Base-by-base conservation (phyloP, 1,140 invertebrate species). In the Drosophila sp. region DNA sequence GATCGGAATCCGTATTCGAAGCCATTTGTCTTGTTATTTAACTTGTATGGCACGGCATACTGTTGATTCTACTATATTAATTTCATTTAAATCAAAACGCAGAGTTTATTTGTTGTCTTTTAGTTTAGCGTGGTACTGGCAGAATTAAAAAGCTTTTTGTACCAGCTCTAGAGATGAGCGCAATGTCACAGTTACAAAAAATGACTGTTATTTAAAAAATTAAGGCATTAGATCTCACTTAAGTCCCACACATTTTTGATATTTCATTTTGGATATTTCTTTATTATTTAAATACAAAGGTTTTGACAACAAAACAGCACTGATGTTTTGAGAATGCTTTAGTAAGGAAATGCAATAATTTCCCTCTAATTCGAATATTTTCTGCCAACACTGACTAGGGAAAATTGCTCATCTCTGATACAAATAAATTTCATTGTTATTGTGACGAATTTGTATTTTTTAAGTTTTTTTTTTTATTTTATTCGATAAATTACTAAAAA, bases 371-470 rank as follows among this genome's bases (percentile, higher is more conserved):
- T 17, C 17, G 17, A 38, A 38, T 38, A 38, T 38, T 38, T 38
- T 11, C 1, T 38, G 10, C 10, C 35, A 38, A 3, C 35, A 38
- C 35, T 38, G 7, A 27, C 10, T 27, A 6, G 23, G 8, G 8
- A 50, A 25, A 3, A 27, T 0, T 27, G 23, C 44, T 10, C 66
- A 55, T n/a, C 66, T 6, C 35, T 61, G 5, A n/a, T 6, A 2
- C 8, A n/a, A 70, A 25, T 62, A 73, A 55, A 64, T 25, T 11
- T 54, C 33, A 44, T 72, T 75, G 63, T 75, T 75, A 67, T 61
- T 75, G 60, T 74, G 58, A 33, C 35, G 23, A 67, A 32, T 73
- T 74, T 74, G 40, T 44, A 17, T 17, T 17, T 17, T 17, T 17
- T 17, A 17, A 17, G 17, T 62, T 75, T 74, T 75, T 50, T 17